A percentile compares a stretch with the other conserved stretches of the same genome.
phyloP scores from a whole-genome alignment of 2,113 vertebrate genomes.

The Manacus vitellinus region DNA sequence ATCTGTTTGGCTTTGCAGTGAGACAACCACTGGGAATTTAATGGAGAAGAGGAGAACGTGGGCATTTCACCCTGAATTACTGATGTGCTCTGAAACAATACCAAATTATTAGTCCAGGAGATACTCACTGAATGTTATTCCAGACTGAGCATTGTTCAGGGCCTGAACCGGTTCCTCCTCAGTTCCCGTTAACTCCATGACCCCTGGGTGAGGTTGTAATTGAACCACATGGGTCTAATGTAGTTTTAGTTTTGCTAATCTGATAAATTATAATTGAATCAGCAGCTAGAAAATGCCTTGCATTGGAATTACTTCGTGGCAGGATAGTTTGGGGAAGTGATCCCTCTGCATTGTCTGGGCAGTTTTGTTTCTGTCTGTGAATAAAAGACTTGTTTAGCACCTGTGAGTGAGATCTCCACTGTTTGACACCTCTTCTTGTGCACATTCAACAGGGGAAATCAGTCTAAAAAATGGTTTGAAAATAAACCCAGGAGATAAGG shows the following conservation, averaged over 20 bases:
- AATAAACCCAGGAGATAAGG: neutral
- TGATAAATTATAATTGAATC: neutral
- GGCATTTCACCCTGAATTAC: neutral
- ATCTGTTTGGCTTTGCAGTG: neutral
- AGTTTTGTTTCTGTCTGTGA: neutral
- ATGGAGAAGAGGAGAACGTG: neutral
- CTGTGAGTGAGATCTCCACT: neutral
- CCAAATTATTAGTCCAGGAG: neutral
- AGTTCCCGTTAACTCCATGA: neutral
- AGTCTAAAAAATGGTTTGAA: neutral
- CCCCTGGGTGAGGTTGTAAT: neutral
- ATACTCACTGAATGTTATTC: conserved; percentile 2
- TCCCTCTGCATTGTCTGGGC: fast-evolving
- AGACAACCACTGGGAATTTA: neutral
- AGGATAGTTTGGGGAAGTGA: neutral
- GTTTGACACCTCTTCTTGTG: neutral
- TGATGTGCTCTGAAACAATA: neutral
- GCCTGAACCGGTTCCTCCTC: neutral
- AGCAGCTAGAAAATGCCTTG: neutral
- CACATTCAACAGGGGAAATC: neutral
- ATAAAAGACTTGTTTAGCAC: neutral
- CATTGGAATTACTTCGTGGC: neutral
- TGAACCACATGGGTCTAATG: neutral
- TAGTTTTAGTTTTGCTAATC: neutral
- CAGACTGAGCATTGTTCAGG: conserved; percentile 10